Percentiles rank a stretch among this genome's conserved stretches.
Conservation (phyloP, 2,888 invertebrate species). For the Amphipyra berbera region DNA sequence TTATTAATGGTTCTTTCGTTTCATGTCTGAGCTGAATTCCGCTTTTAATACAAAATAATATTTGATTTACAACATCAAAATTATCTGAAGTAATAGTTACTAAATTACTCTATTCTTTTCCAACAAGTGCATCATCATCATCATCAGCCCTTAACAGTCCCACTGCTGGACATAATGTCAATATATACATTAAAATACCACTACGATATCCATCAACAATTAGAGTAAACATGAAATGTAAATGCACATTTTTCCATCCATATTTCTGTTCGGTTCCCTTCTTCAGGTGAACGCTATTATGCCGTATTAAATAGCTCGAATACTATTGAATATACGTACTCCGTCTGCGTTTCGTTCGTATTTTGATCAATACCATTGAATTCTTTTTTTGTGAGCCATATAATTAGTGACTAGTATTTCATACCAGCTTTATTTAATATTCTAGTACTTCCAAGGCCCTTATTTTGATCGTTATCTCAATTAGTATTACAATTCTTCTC, state of each 20-base stretch:
- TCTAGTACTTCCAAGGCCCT: neutral
- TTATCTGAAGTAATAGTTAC: too few relatives aligned
- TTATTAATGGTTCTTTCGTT: slow-evolving; percentile 9
- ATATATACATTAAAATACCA: too few relatives aligned
- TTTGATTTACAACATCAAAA: too few relatives aligned
- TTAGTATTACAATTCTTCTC: slow-evolving; percentile 3
- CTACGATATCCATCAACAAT: neutral
- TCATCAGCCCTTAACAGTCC: too few relatives aligned
- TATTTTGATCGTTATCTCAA: slow-evolving; percentile 3
- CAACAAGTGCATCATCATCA: too few relatives aligned
- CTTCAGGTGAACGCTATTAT: slow-evolving; percentile 12
- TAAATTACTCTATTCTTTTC: too few relatives aligned
- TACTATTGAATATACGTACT: slow-evolving; percentile 5
- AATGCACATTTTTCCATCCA: slow-evolving; percentile 22
- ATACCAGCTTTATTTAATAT: slow-evolving; percentile 10
- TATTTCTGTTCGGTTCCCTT: slow-evolving; percentile 21
- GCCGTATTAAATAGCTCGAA: slow-evolving; percentile 19
- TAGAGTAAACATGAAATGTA: slow-evolving; percentile 14
- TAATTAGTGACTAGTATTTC: slow-evolving; percentile 32
- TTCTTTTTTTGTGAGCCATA: slow-evolving; percentile 34
- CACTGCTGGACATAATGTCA: too few relatives aligned
- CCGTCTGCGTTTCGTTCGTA: slow-evolving; percentile 17
- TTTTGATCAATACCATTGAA: slow-evolving; percentile 33
- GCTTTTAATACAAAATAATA: neutral
- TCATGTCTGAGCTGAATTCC: neutral